Conservation (phyloP, 2,888 invertebrate species). For the Anoplius nigerrimus region DNA sequence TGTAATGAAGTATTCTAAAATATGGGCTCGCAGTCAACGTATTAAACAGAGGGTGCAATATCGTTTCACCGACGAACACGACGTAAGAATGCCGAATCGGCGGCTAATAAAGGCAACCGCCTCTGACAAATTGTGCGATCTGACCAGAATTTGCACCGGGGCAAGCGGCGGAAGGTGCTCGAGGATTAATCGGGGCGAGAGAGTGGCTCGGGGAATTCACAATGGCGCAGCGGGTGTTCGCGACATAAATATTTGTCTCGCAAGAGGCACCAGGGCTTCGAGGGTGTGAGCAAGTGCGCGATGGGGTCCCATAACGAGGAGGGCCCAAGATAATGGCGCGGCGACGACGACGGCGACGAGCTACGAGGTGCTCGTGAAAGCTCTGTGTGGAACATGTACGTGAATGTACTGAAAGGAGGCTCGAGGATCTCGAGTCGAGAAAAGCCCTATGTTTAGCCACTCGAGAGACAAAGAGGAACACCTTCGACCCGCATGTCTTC, state of each 20-base stretch:
- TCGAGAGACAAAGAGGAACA: conserved; percentile 58
- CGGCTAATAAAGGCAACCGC: too few relatives aligned
- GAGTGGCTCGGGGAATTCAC: conserved; percentile 48
- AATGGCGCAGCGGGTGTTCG: conserved; percentile 66
- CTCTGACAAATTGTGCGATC: too few relatives aligned
- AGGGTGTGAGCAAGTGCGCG: conserved; percentile 28
- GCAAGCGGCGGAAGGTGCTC: conserved; percentile 26
- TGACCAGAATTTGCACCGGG: conserved; percentile 10
- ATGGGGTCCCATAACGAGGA: conserved; percentile 29
- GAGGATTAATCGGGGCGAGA: conserved; percentile 49
- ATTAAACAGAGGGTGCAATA: too few relatives aligned
- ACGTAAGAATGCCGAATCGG: too few relatives aligned
- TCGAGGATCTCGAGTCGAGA: conserved; percentile 27
- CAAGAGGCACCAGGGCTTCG: conserved; percentile 34
- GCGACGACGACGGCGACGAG: conserved; percentile 20
- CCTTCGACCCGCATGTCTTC: conserved; percentile 56
- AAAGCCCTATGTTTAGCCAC: conserved; percentile 25
- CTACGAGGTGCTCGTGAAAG: conserved; percentile 29
- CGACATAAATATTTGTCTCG: conserved; percentile 72
- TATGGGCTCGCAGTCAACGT: too few relatives aligned
- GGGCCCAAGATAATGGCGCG: conserved; percentile 48
- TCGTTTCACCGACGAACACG: too few relatives aligned
- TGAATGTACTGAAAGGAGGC: conserved; percentile 38
- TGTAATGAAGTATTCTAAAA: too few relatives aligned
- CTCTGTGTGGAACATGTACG: conserved; percentile 28